A percentile compares a stretch with the other conserved stretches of the same genome.
phyloP scores from a whole-genome alignment of 1,140 invertebrate species.

The Philopotamus ludificatus region DNA sequence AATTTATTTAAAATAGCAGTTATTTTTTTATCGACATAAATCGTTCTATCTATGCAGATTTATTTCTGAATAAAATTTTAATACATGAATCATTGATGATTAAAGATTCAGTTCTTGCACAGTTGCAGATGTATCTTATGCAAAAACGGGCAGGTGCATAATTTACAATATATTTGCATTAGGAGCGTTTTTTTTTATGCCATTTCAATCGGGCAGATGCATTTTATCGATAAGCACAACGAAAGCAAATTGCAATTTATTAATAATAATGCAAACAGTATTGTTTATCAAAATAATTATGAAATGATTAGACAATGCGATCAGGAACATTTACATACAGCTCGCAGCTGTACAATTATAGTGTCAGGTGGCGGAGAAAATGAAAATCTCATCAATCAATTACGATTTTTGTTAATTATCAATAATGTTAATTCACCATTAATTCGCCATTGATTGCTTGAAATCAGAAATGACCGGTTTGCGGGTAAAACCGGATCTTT shows the following conservation, averaged over 20 bases:
- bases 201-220: not conserved
- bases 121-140: constrained; percentile 2
- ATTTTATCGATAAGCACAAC: too few relatives aligned
- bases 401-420: not conserved
- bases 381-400: not conserved
- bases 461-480: too few relatives aligned
- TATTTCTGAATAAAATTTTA: not conserved
- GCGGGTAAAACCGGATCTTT: too few relatives aligned
- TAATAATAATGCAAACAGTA: not conserved
- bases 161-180: constrained; percentile 8
- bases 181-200: not conserved
- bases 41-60: not conserved
- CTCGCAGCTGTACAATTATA: not conserved
- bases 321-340: not conserved
- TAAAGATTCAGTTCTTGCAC: not conserved
- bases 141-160: constrained; percentile 7
- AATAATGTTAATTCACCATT: too few relatives aligned
- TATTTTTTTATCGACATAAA: not conserved
- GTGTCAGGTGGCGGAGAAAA: not conserved
- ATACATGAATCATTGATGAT: not conserved
- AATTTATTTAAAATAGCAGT: not conserved
- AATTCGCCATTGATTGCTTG: too few relatives aligned
- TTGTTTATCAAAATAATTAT: not conserved
- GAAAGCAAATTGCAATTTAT: not conserved
- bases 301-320: not conserved